Base-by-base conservation (phyloP, 2,888 invertebrate species). In the Eugnorisma glareosa region DNA sequence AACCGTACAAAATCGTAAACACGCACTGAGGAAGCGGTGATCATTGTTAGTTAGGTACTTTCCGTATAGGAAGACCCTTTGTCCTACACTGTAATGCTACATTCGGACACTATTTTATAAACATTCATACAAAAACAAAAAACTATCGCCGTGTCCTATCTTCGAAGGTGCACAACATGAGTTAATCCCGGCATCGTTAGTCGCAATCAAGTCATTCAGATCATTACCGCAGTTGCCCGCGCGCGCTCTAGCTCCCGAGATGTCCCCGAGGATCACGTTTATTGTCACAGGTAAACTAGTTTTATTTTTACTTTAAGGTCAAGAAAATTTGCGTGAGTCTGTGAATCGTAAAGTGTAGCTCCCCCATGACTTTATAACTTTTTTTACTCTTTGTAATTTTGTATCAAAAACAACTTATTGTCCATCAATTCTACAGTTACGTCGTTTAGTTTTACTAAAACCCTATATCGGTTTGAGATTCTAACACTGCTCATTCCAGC, bases 191-290 rank as follows among this genome's bases (percentile, higher is more conserved):
- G 69, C 87, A 89, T 90, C 90, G 91, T 93, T 91, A 90, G 85
- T 87, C 88, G 85, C 92, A 93, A 94, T 94, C 93, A 93, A 92
- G 90, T 92, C 91, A 93, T 92, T 93, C 92, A 91, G 91, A 93
- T 92, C 92, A 94, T 94, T 94, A 93, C 90, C 90, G 88, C 89
- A 88, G 90, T 89, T 87, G 88, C 76, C 79, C 79, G 85, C 88
- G 89, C 86, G 83, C 85, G 73, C 77, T 87, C 82, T 81, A 71
- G 73, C 83, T 85, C 86, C 88, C 77, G 85, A 88, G 90, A 94
- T 95, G 94, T 87, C 92, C 74, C 81, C 84, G 61, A 81, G 89
- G 82, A 80, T 89, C 73, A 84, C 88, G 73, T 82, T 93, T 80
- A 82, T 92, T 67, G 77, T 92, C 85, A 90, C 94, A 87, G 94